Percentiles rank a stretch among this genome's conserved stretches.
These are phyloP conservation scores for Sebastes kiyomatsui DNA, from an alignment of 2,797 vertebrate species.

Conservation along the genomic window DNA sequence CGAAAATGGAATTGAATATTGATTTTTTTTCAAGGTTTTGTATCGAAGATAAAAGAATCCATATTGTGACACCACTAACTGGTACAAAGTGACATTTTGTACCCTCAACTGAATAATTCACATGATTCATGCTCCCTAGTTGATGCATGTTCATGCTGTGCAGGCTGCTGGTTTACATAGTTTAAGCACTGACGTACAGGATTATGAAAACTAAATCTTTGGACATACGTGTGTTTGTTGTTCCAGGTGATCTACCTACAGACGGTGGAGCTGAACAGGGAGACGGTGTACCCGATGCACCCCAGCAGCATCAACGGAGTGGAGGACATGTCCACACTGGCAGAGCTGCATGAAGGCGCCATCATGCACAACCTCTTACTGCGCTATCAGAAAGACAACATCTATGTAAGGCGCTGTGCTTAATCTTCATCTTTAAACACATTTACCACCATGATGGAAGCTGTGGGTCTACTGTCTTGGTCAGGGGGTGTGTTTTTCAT, in stretches of 20 bases:
- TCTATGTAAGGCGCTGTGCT: conserved; percentile 85
- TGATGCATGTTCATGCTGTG: background rate
- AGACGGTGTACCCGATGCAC: conserved; percentile 87
- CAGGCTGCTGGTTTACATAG: background rate
- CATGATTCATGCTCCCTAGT: background rate
- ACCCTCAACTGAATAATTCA: background rate
- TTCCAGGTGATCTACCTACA: conserved; percentile 84
- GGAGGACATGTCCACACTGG: conserved; percentile 92
- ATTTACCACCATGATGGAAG: background rate
- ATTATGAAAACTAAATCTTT: background rate
- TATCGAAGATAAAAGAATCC: too few relatives aligned
- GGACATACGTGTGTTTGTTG: background rate
- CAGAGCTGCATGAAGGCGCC: conserved; percentile 90
- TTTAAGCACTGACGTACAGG: background rate
- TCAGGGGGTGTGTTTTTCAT: background rate
- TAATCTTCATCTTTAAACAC: background rate
- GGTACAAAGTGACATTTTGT: too few relatives aligned
- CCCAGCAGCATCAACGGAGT: conserved; percentile 83
- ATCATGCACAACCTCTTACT: conserved; percentile 92
- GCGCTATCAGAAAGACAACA: conserved; percentile 88
- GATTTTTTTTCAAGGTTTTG: too few relatives aligned
- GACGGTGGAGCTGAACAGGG: conserved; percentile 79
- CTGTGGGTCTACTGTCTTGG: background rate
- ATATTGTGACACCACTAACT: too few relatives aligned
- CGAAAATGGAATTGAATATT: too few relatives aligned